A percentile compares a stretch with the other conserved stretches of the same genome.
Evolutionary conservation across 2,888 invertebrate genomes (phyloP).

Genomic region (Lepidonotus clava): DNA sequence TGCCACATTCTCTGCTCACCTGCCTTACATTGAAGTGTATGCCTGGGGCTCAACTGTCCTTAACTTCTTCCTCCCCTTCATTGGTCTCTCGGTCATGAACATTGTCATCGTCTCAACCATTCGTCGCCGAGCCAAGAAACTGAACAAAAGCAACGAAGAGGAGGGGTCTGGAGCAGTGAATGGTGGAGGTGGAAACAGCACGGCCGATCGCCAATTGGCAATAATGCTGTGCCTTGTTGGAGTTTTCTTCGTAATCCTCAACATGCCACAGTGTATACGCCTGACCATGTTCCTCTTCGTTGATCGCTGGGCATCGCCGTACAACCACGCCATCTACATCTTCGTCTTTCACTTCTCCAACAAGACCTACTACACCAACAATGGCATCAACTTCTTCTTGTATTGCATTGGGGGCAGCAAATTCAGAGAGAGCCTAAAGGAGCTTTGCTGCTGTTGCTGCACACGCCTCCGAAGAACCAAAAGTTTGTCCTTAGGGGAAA

Average conservation of each 20-base stretch:
- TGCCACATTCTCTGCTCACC: not conserved
- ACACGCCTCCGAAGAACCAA: no score
- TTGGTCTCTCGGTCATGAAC: not conserved
- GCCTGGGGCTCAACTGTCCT: not conserved
- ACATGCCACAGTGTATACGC: not conserved
- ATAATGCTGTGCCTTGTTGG: not conserved
- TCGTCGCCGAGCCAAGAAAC: not conserved
- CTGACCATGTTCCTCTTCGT: not conserved
- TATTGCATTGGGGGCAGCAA: conserved; percentile 35
- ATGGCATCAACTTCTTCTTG: conserved; percentile 34
- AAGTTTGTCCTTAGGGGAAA: no score
- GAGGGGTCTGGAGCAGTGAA: not conserved
- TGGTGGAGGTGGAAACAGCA: not conserved
- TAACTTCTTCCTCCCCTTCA: not conserved
- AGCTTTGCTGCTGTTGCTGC: not conserved
- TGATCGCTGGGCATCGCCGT: not conserved
- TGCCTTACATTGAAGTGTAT: not conserved
- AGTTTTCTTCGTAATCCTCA: conserved; percentile 6
- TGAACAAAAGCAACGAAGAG: not conserved
- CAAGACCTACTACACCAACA: not conserved
- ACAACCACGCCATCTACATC: not conserved
- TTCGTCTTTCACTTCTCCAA: not conserved
- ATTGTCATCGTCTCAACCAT: not conserved
- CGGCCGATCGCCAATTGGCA: not conserved
- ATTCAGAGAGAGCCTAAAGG: not conserved